Evolutionary conservation across 2,797 vertebrate species (phyloP).

Genomic region (Catostomus latipinnis): DNA sequence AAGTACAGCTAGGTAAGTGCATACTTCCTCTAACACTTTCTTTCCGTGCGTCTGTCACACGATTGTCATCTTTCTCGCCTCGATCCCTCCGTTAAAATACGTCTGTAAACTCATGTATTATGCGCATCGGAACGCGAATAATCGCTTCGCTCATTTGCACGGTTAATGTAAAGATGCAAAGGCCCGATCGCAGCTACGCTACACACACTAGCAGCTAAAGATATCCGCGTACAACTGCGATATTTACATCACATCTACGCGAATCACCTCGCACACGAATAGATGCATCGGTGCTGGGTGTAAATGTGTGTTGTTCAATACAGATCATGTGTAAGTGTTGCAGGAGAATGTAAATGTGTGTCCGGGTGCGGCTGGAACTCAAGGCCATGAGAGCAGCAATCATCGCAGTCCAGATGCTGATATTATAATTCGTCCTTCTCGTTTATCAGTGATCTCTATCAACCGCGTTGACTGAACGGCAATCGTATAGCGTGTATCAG

Average conservation of each 20-base stretch:
- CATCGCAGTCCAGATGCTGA: conserved; percentile 12
- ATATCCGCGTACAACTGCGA: conserved; percentile 1
- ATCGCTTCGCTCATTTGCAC: conserved; percentile 19
- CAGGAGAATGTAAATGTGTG: conserved; percentile 16
- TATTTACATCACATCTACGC: background rate
- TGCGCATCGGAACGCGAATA: background rate
- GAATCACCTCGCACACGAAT: background rate
- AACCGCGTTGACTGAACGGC: no score
- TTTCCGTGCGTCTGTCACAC: conserved; percentile 53
- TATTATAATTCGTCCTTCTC: background rate
- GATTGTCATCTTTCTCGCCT: background rate
- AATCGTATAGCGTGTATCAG: background rate
- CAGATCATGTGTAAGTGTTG: background rate
- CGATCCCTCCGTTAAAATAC: background rate
- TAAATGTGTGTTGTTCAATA: background rate
- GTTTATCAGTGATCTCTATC: background rate
- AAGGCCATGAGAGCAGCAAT: conserved; percentile 46
- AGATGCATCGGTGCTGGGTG: background rate
- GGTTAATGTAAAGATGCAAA: conserved; percentile 50
- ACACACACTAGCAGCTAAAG: conserved; percentile 61
- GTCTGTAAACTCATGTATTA: background rate
- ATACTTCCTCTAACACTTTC: conserved; percentile 85
- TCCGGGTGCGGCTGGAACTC: conserved; percentile 58
- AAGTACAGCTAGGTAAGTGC: conserved; percentile 99
- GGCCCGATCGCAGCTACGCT: conserved; percentile 73